These are phyloP conservation scores for Leptestheria dahalacensis DNA, from an alignment of 1,140 invertebrate species.

Conservation along the genomic window DNA sequence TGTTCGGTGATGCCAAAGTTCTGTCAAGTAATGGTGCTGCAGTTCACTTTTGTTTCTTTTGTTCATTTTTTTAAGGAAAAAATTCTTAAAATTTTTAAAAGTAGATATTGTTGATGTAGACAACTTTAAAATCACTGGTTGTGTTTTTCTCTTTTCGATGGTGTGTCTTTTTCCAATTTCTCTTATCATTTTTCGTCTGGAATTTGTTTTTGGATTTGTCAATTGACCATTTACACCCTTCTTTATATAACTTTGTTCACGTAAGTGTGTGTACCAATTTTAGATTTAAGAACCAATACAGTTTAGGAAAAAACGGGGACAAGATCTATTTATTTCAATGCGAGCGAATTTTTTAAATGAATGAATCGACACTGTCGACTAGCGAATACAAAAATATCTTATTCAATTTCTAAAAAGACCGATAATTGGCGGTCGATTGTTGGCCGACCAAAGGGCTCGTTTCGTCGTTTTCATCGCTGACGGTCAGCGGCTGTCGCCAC, in stretches of 20 bases:
- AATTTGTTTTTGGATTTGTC: no score
- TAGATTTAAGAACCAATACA: no score
- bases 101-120: background rate
- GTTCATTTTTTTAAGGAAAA: background rate
- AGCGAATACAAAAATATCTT: background rate
- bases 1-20: background rate
- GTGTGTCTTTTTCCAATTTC: no score
- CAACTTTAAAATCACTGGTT: background rate
- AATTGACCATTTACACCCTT: no score
- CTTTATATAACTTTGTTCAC: no score
- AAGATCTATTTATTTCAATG: no score
- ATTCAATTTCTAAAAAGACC: background rate
- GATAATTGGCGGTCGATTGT: background rate
- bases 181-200: no score
- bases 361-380: background rate
- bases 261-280: no score
- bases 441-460: background rate
- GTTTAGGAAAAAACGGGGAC: no score
- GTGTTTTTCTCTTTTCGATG: no score
- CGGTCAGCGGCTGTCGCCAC: constrained; percentile 4
- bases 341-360: no score
- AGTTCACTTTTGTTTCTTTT: background rate
- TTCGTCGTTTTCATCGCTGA: background rate
- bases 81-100: background rate
- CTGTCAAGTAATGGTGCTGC: background rate